Evolutionary conservation across 2,888 invertebrate genomes (phyloP).

Genomic region (Hemicrepidius hirtus): DNA sequence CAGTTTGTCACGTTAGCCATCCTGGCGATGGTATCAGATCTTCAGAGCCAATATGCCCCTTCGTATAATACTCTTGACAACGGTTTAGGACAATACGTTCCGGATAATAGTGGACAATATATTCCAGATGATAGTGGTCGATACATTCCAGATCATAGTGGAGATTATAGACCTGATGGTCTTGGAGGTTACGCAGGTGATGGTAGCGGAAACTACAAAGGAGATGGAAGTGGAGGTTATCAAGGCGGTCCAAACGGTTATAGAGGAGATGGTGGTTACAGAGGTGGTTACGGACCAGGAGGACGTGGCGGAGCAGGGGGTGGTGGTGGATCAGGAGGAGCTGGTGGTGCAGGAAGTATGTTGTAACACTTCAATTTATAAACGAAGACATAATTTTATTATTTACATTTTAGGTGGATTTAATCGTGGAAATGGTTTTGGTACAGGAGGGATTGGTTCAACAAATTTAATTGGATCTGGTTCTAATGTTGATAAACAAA

Average conservation of each 20-base stretch:
- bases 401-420: background rate
- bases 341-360: background rate
- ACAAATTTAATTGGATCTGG: conserved; percentile 29
- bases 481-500: conserved; percentile 31
- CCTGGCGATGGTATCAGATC: conserved; percentile 5
- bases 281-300: background rate
- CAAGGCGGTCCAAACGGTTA: conserved; percentile 48
- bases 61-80: conserved; percentile 41
- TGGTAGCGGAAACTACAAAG: conserved; percentile 55
- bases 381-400: too few relatives aligned
- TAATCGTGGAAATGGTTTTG: background rate
- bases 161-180: conserved; percentile 51
- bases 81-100: conserved; percentile 53
- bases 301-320: background rate
- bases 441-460: background rate
- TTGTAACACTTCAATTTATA: too few relatives aligned
- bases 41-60: conserved; percentile 27
- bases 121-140: conserved; percentile 57
- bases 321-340: background rate
- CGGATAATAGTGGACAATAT: conserved; percentile 56
- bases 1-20: conserved; percentile 19
- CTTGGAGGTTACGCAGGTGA: conserved; percentile 51
- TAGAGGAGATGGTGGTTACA: background rate
- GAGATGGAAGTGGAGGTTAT: conserved; percentile 56
- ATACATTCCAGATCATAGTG: conserved; percentile 58